Conservation (phyloP, 2,113 vertebrate species). For the Pseudopipra pipra region DNA sequence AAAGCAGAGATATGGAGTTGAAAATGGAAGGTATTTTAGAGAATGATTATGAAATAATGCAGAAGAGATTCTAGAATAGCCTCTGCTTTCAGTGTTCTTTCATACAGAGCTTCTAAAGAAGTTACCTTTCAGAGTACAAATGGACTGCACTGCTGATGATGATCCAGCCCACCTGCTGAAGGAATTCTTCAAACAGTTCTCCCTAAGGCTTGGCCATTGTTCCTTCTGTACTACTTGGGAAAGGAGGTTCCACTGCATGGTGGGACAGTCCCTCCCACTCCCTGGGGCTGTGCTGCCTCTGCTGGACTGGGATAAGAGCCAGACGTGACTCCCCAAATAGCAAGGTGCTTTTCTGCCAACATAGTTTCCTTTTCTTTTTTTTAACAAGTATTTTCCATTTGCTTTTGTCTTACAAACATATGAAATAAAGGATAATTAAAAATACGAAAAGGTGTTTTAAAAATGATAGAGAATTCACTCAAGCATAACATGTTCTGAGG, state of each 20-base stretch:
- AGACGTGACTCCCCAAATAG: conserved; percentile 59
- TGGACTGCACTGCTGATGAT: background rate
- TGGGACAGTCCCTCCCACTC: conserved; percentile 39
- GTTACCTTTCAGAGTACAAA: conserved; percentile 37
- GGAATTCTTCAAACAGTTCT: background rate
- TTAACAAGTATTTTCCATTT: conserved; percentile 20
- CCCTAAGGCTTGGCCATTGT: background rate
- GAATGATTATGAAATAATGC: background rate
- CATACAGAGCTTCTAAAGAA: background rate
- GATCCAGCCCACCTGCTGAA: background rate
- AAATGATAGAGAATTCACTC: background rate
- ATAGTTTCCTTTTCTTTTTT: background rate
- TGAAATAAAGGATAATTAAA: background rate
- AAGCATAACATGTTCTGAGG: background rate
- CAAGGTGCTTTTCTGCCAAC: conserved; percentile 55
- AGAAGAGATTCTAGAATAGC: background rate
- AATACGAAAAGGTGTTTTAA: background rate
- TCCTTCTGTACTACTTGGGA: background rate
- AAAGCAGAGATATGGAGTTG: background rate
- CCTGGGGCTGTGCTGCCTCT: conserved; percentile 24
- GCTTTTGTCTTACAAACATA: background rate
- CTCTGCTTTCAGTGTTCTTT: background rate
- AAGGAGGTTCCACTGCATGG: background rate
- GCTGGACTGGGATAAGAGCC: conserved; percentile 37
- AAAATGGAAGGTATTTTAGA: background rate